These are phyloP conservation scores for Brachypterus glaber DNA, from an alignment of 2,888 invertebrate genomes.

Conservation along the genomic window DNA sequence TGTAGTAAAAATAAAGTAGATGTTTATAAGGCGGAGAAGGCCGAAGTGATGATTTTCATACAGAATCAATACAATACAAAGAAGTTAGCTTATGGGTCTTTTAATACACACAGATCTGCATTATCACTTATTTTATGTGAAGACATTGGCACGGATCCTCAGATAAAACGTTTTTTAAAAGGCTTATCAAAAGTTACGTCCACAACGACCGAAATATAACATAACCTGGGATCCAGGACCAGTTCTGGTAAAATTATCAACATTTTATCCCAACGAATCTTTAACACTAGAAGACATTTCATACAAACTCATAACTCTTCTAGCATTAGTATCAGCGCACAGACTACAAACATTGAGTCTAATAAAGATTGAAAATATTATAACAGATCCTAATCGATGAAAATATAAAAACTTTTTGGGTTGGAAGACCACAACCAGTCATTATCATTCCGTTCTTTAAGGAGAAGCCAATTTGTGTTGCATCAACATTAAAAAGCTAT, in stretches of 20 bases:
- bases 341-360: conserved; percentile 8
- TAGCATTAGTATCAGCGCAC: conserved; percentile 9
- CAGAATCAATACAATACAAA: too few species aligned
- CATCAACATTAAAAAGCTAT: conserved; percentile 5
- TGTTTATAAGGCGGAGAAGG: too few species aligned
- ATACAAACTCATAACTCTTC: conserved; percentile 7
- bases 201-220: conserved; percentile 7
- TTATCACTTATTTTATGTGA: conserved; percentile 5
- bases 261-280: conserved; percentile 3
- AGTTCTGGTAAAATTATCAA: conserved; percentile 6
- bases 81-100: conserved; percentile 5
- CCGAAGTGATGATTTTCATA: too few species aligned
- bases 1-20: conserved; percentile 7
- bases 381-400: conserved; percentile 1
- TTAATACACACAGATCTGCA: conserved; percentile 8
- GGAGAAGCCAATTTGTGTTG: conserved; percentile 5
- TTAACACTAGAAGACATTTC: conserved; percentile 4
- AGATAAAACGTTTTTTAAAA: conserved; percentile 14
- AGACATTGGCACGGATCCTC: conserved; percentile 2
- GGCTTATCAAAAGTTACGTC: conserved; percentile 12
- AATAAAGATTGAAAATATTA: conserved; percentile 7
- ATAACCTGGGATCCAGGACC: conserved; percentile 10
- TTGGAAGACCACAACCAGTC: conserved; percentile 3
- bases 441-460: conserved; percentile 6
- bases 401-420: conserved; percentile 6